Evolutionary conservation across 2,888 invertebrate genomes (phyloP).

Genomic region (Branchinecta sandiegonensis): DNA sequence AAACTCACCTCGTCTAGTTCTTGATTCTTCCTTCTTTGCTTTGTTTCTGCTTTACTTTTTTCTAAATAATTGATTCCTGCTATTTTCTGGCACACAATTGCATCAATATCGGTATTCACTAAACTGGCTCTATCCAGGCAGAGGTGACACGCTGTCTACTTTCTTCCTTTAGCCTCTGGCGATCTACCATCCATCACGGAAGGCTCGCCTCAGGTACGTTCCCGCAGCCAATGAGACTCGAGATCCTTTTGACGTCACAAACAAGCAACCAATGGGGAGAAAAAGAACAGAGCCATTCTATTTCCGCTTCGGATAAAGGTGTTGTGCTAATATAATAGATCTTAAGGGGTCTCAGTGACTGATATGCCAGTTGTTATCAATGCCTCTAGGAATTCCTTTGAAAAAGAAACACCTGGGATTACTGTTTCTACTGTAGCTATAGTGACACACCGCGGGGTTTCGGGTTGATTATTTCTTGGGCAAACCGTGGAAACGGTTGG

Average conservation of each 20-base stretch:
- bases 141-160: constrained; percentile 13
- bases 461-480: constrained; percentile 15
- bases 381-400: constrained; percentile 6
- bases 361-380: background rate
- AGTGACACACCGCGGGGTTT: constrained; percentile 10
- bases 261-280: too few species aligned
- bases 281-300: background rate
- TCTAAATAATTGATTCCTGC: background rate
- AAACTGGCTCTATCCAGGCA: constrained; percentile 14
- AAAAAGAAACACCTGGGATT: constrained; percentile 5
- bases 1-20: too few species aligned
- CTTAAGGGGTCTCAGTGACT: constrained; percentile 14
- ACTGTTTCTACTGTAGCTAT: constrained; percentile 16
- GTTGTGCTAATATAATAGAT: constrained; percentile 7
- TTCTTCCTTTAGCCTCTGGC: constrained; percentile 2
- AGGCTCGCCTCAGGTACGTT: background rate
- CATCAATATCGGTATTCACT: background rate
- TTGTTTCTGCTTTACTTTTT: too few species aligned
- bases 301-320: constrained; percentile 14
- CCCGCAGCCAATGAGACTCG: background rate
- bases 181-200: constrained; percentile 3
- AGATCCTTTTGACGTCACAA: too few species aligned
- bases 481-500: constrained; percentile 16
- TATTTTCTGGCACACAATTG: constrained; percentile 10
- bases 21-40: too few species aligned